Evolutionary conservation across 2,113 vertebrate genomes (phyloP).

Genomic region (Junco hyemalis): DNA sequence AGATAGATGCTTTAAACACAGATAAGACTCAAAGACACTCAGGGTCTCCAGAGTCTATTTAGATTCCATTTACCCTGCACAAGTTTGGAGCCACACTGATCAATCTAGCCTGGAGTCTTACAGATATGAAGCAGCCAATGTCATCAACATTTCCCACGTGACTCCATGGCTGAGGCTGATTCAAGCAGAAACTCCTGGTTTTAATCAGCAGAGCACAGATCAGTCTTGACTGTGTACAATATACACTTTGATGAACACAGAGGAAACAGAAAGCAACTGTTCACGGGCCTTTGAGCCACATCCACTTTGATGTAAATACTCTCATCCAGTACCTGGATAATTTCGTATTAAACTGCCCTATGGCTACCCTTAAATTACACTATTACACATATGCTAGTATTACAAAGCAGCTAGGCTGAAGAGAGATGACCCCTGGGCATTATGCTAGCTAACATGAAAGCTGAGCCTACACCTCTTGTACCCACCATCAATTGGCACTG

Average conservation of each 20-base stretch:
- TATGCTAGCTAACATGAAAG: neutral
- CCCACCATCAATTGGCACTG: neutral
- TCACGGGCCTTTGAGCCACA: neutral
- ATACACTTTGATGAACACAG: neutral
- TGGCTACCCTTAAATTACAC: neutral
- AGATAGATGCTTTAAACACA: neutral
- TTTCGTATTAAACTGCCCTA: neutral
- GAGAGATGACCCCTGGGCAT: neutral
- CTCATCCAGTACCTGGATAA: neutral
- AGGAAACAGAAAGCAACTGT: neutral
- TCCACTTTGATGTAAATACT: neutral
- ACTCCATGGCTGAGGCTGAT: neutral
- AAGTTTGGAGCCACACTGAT: neutral
- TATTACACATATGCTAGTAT: neutral
- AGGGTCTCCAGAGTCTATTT: neutral
- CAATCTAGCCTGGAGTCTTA: neutral
- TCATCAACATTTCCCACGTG: accelerated
- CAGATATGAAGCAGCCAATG: neutral
- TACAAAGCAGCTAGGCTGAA: neutral
- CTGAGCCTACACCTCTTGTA: neutral
- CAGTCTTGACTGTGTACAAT: neutral
- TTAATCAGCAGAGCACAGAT: neutral
- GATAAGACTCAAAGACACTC: neutral
- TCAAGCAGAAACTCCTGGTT: neutral
- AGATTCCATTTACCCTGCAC: neutral